Conservation (phyloP, 1,140 invertebrate species). For the Drosophila eugracilis region DNA sequence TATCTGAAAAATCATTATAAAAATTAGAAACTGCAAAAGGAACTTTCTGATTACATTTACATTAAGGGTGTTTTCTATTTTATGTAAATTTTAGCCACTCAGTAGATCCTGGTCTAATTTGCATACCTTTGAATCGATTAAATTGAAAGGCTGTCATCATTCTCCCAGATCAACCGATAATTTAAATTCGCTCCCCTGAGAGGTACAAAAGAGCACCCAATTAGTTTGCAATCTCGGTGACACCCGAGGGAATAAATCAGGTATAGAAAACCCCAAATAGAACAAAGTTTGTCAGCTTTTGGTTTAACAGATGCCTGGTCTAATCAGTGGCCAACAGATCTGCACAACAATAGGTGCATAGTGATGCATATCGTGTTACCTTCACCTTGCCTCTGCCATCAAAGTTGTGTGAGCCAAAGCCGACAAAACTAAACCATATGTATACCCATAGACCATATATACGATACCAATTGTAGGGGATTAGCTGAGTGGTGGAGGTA, state of each 20-base stretch:
- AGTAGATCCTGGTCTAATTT: slow-evolving; percentile 6
- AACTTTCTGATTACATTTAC: no score
- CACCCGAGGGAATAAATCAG: slow-evolving; percentile 8
- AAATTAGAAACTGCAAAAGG: no score
- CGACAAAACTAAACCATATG: slow-evolving; percentile 20
- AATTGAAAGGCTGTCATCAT: slow-evolving; percentile 22
- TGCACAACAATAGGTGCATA: slow-evolving; percentile 42
- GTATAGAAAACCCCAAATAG: neutral
- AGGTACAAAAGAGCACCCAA: slow-evolving; percentile 6
- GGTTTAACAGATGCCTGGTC: slow-evolving; percentile 2
- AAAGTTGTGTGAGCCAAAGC: slow-evolving; percentile 35
- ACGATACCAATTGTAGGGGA: slow-evolving; percentile 40
- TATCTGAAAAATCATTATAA: no score
- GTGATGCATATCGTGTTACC: slow-evolving; percentile 66
- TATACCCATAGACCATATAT: no score
- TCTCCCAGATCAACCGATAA: slow-evolving; percentile 4
- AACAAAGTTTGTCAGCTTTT: neutral
- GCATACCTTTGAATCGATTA: slow-evolving; percentile 7
- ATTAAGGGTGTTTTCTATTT: neutral
- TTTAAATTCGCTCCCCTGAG: slow-evolving; percentile 4
- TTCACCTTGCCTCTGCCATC: slow-evolving; percentile 35
- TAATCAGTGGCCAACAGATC: slow-evolving; percentile 53
- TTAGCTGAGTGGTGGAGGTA: slow-evolving; percentile 33
- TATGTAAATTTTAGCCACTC: neutral
- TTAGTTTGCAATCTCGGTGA: slow-evolving; percentile 15